Base-by-base conservation (phyloP, 2,113 vertebrate species). In the Sterna hirundo region DNA sequence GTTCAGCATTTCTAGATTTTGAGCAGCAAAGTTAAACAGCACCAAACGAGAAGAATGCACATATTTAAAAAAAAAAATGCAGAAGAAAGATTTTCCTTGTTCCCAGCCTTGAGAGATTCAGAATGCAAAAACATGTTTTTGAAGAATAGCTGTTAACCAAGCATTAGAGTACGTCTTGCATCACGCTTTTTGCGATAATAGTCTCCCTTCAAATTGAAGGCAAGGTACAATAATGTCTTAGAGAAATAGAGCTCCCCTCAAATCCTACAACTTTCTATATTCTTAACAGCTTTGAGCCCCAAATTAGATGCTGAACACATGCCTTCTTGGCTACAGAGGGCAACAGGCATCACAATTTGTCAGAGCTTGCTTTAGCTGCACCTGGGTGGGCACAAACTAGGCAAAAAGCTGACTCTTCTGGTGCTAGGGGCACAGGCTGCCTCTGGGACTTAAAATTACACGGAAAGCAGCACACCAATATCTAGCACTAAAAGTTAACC, bases 151-250 rank as follows among this genome's bases (percentile, higher is more conserved):
- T 80, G n/a, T 49, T 90, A 69, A 27, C 29, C 20, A 90, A 62
- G 38, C 22, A 70, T 66, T 70, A 58, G 20, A 11, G 2, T 52
- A 52, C 57, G 60, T 44, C 85, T 64, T 64, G 52, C 55, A 89
- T 61, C 83, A 72, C 36, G 8, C 44, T 72, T 74, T 40, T 58
- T 57, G 81, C 38, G 36, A 15, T 13, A 77, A 44, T 61, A 42
- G 83, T 78, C 70, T 86, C 69, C 80, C 81, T 97, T 85, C 93
- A 96, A 91, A 84, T 36, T 49, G 36, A 76, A 89, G 44, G 52
- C 47, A 79, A 60, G 34, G 72, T 34, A 36, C 2, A 5, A 84
- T 34, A 44, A 79, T 46, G 11, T 74, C 55, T 47, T 40, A 5
- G 20, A 66, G 26, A 55, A 95, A 81, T 3, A 42, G 51, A 93